Base-by-base conservation (phyloP, 1,140 invertebrate genomes). In the Thaumatotibia leucotreta region DNA sequence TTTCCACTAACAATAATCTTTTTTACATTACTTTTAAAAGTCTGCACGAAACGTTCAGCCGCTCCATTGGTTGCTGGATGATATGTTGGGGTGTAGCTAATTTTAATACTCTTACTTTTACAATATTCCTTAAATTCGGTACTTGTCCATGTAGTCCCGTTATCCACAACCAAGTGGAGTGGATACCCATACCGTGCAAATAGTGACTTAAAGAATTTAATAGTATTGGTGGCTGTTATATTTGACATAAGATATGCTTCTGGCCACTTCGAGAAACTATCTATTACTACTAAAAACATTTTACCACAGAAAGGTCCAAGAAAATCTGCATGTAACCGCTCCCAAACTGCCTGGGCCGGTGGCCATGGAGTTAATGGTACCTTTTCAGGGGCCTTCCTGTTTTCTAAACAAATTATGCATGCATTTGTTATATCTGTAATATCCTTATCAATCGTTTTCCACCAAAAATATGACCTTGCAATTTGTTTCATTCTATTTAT, bases 21-120 rank as follows among this genome's bases (percentile, higher is more conserved):
- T 70, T n/a, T n/a, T n/a, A n/a, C n/a, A n/a, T n/a, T n/a, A n/a
- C n/a, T n/a, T n/a, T n/a, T n/a, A n/a, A n/a, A n/a, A n/a, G n/a
- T n/a, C n/a, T n/a, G n/a, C n/a, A n/a, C n/a, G n/a, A n/a, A n/a
- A n/a, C n/a, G n/a, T n/a, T n/a, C n/a, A n/a, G n/a, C n/a, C n/a
- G n/a, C n/a, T n/a, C n/a, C n/a, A n/a, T n/a, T n/a, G n/a, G 79
- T 82, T 0, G 82, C 75, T 31, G 83, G 83, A 61, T 87, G 74
- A n/a, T 76, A 68, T 1, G 80, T 79, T 14, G 82, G 67, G 23
- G 75, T 65, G 32, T 78, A 77, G 9, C 61, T 78, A 11, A 86
- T 82, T 31, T 75, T 75, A 8, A 87, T 67, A 17, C 69, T 72
- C 14, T 35, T 49, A 11, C 27, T 5, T 68, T 70, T 66, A 65